Conservation (phyloP, 2,888 invertebrate species). For the Heteromurus nitidus region DNA sequence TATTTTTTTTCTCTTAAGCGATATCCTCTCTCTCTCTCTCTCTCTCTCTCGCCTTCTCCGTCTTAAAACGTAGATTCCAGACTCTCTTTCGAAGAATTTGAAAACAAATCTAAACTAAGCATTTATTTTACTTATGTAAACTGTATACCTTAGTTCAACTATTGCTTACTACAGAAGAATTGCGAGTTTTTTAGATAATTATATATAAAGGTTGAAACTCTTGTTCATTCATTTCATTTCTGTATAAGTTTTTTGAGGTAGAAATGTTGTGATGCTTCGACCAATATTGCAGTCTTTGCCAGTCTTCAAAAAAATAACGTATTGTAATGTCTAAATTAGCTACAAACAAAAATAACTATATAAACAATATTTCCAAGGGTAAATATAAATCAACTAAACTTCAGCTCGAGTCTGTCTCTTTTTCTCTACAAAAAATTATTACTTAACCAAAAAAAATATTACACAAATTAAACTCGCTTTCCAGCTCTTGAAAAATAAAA, state of each 20-base stretch:
- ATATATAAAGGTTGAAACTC: slow-evolving; percentile 21
- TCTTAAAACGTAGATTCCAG: too few species aligned
- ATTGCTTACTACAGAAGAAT: slow-evolving; percentile 26
- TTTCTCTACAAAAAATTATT: neutral
- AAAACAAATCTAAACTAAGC: neutral
- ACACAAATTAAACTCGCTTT: slow-evolving; percentile 10
- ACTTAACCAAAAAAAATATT: slow-evolving; percentile 6
- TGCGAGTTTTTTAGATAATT: slow-evolving; percentile 22
- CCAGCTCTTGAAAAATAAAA: neutral
- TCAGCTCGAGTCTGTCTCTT: too few species aligned
- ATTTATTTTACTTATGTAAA: neutral
- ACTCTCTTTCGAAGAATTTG: too few species aligned
- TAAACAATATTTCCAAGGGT: too few species aligned
- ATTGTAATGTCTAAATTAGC: too few species aligned
- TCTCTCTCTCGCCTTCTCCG: too few species aligned
- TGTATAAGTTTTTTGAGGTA: slow-evolving; percentile 67
- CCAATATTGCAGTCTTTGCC: slow-evolving; percentile 70
- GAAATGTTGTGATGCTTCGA: slow-evolving; percentile 70
- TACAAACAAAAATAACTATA: slow-evolving; percentile 21
- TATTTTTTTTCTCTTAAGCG: neutral
- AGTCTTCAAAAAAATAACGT: slow-evolving; percentile 66
- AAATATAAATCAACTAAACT: too few species aligned
- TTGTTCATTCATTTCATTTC: slow-evolving; percentile 30
- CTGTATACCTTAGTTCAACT: slow-evolving; percentile 1
- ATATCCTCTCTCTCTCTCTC: neutral